Conservation (phyloP, 2,888 invertebrate genomes). For the Caenorhabditis afra region DNA sequence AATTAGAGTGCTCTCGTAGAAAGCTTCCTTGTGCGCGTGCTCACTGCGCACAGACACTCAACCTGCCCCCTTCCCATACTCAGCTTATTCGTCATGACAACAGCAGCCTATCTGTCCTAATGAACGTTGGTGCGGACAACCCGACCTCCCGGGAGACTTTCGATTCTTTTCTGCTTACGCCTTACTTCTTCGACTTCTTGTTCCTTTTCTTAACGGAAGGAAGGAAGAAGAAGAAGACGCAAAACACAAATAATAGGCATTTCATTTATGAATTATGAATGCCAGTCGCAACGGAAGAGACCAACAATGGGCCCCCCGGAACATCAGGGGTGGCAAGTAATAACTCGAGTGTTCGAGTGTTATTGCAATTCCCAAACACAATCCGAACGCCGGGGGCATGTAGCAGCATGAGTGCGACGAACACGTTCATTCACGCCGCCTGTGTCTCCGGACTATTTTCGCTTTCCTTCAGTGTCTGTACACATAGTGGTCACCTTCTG, state of each 20-base stretch:
- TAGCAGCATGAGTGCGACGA: slow-evolving; percentile 48
- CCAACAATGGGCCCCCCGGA: slow-evolving; percentile 44
- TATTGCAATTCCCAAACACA: slow-evolving; percentile 51
- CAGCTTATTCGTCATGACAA: slow-evolving; percentile 48
- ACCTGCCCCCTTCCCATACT: slow-evolving; percentile 6
- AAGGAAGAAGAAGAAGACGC: slow-evolving; percentile 7
- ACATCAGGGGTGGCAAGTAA: slow-evolving; percentile 40
- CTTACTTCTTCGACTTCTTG: neutral
- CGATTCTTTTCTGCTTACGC: too few relatives aligned
- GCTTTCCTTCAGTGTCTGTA: slow-evolving; percentile 18
- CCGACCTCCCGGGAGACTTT: too few relatives aligned
- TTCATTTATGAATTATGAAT: slow-evolving; percentile 55
- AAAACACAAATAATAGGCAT: slow-evolving; percentile 41
- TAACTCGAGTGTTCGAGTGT: slow-evolving; percentile 59
- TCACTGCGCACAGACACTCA: neutral
- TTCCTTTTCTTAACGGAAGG: neutral
- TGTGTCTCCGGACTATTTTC: slow-evolving; percentile 37
- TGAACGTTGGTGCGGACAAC: neutral
- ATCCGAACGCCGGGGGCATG: slow-evolving; percentile 27
- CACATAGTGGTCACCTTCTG: slow-evolving; percentile 36
- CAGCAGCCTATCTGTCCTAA: slow-evolving; percentile 20
- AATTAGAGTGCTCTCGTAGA: slow-evolving; percentile 32
- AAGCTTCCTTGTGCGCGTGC: slow-evolving; percentile 29
- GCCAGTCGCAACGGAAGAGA: slow-evolving; percentile 3
- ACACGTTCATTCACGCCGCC: slow-evolving; percentile 13